Evolutionary conservation across 2,113 vertebrate genomes (phyloP).

Genomic region (Notarius lentiginosus): DNA sequence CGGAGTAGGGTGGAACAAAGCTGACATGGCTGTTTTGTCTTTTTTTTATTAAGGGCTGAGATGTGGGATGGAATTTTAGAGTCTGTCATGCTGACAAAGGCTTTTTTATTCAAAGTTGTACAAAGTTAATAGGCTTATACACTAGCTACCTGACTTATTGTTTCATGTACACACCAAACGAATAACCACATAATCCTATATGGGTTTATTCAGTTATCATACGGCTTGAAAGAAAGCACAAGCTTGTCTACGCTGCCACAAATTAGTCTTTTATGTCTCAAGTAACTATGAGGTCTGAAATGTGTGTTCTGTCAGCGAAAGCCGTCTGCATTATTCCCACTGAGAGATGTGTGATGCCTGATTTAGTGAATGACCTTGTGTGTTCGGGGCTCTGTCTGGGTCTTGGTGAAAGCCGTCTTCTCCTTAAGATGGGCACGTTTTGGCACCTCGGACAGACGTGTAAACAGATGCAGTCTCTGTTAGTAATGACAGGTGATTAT

Average conservation of each 20-base stretch:
- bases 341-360: conserved; percentile 54
- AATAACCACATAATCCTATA: neutral
- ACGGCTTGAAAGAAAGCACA: neutral
- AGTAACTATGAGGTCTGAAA: conserved; percentile 6
- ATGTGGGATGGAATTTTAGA: conserved; percentile 33
- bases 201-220: neutral
- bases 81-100: conserved; percentile 42
- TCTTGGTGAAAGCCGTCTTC: conserved; percentile 64
- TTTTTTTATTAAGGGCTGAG: conserved; percentile 27
- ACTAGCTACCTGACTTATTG: neutral
- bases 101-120: conserved; percentile 21
- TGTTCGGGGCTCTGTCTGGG: conserved; percentile 65
- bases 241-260: conserved; percentile 9
- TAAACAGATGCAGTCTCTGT: conserved; percentile 87
- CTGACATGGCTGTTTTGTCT: conserved; percentile 51
- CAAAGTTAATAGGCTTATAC: conserved; percentile 17
- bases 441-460: conserved; percentile 83
- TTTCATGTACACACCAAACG: neutral
- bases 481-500: conserved; percentile 92
- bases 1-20: conserved; percentile 42
- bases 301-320: conserved; percentile 31
- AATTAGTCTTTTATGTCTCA: conserved; percentile 25
- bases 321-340: conserved; percentile 34
- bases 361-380: conserved; percentile 61
- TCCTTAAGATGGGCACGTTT: conserved; percentile 64